Base-by-base conservation (phyloP, 2,113 vertebrate genomes). In the Enhydra lutris region DNA sequence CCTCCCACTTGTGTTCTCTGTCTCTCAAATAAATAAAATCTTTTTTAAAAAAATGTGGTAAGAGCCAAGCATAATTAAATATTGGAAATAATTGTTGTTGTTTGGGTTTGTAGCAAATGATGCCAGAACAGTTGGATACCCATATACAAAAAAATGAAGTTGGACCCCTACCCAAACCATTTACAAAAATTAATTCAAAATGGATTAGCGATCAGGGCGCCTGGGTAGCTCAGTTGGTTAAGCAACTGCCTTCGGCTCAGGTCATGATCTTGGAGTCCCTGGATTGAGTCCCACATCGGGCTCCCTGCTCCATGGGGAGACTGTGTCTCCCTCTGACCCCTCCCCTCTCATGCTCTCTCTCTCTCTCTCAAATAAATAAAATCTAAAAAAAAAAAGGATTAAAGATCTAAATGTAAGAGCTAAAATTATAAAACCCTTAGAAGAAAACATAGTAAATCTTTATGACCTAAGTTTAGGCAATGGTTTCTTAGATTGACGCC, bases 391-490 rank as follows among this genome's bases (percentile, higher is more conserved):
- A 47, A 42, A 55, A 88, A 34, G 24, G 18, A 91, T 94, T 73
- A 89, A 96, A 97, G 50, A 74, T 39, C 45, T 83, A 83, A 65
- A 71, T 96, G 6, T 78, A 93, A 87, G 69, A 93, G 34, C 24
- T 96, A 81, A 96, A 84, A 91, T 95, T 65, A 76, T 78, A 95
- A 91, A 93, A 91, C 42, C 65, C 18, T 78, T 89, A 86, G 59
- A 85, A 93, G 73, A 89, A 92, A 93, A 94, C 23, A 74, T 39
- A 76, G 80, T 61, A 79, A 84, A 79, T 84, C 74, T 85, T 84
- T 76, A 47, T 79, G 65, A 88, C 39, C 36, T 85, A 59, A 36
- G 71, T 39, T 92, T 90, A 91, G 36, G 36, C 15, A 94, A 50
- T 90, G 61, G 21, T 84, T 97, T 96, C 91, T 93, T 91, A 95